phyloP scores from a whole-genome alignment of 2,113 vertebrate genomes.

The Ginglymostoma cirratum region DNA sequence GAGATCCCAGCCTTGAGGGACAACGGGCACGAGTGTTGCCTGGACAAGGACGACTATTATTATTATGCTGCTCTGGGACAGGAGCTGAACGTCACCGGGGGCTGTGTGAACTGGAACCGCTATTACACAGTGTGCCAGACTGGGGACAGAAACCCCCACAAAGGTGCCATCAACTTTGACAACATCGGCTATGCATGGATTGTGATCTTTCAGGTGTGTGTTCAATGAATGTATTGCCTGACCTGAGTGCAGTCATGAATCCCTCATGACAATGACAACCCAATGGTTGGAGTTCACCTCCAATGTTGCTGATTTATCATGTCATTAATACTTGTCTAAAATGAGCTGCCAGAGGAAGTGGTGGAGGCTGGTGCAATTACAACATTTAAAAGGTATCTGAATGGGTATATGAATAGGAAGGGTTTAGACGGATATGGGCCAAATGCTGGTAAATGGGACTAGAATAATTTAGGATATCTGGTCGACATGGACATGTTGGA shows the following conservation, averaged over 20 bases:
- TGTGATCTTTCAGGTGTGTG: constrained; percentile 88
- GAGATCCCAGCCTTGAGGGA: constrained; percentile 83
- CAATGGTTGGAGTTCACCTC: not conserved
- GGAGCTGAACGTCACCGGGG: constrained; percentile 66
- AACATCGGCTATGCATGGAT: constrained; percentile 98
- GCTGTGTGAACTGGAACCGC: constrained; percentile 96
- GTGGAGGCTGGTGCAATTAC: too few species aligned
- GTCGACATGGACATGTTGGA: too few species aligned
- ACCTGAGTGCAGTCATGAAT: too few species aligned
- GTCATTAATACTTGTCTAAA: not conserved
- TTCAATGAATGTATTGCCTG: too few species aligned
- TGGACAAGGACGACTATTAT: constrained; percentile 80
- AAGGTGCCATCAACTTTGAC: constrained; percentile 97
- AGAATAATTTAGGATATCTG: too few species aligned
- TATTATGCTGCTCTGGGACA: constrained; percentile 73
- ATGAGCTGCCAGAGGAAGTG: too few species aligned
- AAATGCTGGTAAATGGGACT: too few species aligned
- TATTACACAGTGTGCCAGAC: constrained; percentile 92
- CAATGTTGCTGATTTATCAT: not conserved
- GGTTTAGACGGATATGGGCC: too few species aligned
- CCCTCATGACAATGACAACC: not conserved
- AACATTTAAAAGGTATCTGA: too few species aligned
- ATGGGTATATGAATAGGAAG: too few species aligned
- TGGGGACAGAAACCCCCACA: constrained; percentile 82
- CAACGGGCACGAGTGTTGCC: constrained; percentile 75